These are phyloP conservation scores for Copidosoma aretas DNA, from an alignment of 2,888 invertebrate species.

Conservation along the genomic window DNA sequence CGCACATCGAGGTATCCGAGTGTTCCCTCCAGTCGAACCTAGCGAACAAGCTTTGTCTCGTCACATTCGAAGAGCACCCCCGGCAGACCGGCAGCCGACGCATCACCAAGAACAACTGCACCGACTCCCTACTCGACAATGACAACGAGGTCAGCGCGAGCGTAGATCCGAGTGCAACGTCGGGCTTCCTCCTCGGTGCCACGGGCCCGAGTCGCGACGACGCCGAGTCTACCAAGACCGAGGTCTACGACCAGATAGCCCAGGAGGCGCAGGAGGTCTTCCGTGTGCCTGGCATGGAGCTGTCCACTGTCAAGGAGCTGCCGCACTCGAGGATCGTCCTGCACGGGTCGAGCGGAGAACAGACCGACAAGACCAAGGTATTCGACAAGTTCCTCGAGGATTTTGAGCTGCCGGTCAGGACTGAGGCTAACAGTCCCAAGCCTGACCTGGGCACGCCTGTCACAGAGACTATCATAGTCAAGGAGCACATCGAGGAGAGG, in stretches of 20 bases:
- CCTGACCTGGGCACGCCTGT: constrained; percentile 37
- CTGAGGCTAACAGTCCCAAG: constrained; percentile 30
- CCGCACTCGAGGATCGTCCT: constrained; percentile 44
- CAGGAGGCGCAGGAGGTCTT: constrained; percentile 45
- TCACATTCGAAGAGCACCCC: constrained; percentile 55
- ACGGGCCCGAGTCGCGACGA: constrained; percentile 36
- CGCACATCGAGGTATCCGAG: constrained; percentile 48
- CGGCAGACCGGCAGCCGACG: constrained; percentile 50
- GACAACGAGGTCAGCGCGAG: constrained; percentile 47
- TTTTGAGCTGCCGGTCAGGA: constrained; percentile 50
- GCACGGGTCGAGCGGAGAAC: constrained; percentile 39
- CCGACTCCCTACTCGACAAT: constrained; percentile 42
- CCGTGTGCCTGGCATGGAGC: constrained; percentile 31
- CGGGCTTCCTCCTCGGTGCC: constrained; percentile 25
- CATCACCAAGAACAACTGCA: constrained; percentile 57
- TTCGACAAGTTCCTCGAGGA: constrained; percentile 55
- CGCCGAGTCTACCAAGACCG: constrained; percentile 40
- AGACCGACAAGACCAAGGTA: constrained; percentile 52
- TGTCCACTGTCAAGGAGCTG: constrained; percentile 40
- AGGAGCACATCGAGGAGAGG: constrained; percentile 39
- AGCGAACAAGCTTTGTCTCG: constrained; percentile 51
- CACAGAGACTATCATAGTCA: constrained; percentile 48
- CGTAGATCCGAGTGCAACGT: constrained; percentile 32
- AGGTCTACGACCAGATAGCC: constrained; percentile 50
- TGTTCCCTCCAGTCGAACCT: constrained; percentile 50